Evolutionary conservation across 2,797 vertebrate genomes (phyloP), one percentile per base, ranked within the genome.

Genomic region (Eremophila alpestris): DNA sequence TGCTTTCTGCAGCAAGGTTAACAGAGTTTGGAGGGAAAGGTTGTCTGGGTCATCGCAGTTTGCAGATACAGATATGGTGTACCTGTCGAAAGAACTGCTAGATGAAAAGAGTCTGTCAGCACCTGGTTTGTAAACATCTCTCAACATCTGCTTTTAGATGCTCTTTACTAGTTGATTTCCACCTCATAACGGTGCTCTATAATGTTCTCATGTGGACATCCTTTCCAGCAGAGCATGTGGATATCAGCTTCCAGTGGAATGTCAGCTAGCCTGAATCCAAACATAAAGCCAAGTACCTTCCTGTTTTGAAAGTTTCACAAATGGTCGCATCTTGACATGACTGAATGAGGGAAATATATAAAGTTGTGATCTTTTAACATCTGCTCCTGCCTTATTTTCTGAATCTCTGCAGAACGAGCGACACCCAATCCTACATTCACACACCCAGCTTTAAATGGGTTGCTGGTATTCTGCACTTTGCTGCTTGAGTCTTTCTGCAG

Each of bases 371-470:
- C n/a, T 88, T 43, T 65, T 59, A 75, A 67, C 40, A 84, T 52
- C 63, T 93, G n/a, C 13, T 88, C 34, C 49, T 86, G 48, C 36
- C 49, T 71, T 76, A 21, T 85, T 94, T 89, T 81, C 65, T 73
- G 73, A 67, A 21, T 75, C 30, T 74, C 43, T 68, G 65, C 29
- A 73, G 58, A 89, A 88, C 0, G 0, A 62, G 43, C n/a, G 40
- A 65, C 30, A 46, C 26, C 9, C 41, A 88, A n/a, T 27, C 13
- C 65, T 70, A 22, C 76, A 60, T 79, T 46, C 59, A 27, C 51
- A 69, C 22, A 60, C 9, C 8, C 10, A 3, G 59, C 59, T 93
- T 93, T 94, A 89, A 94, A 73, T 46, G 45, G 77, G 63, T 82
- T 95, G 34, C 56, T 32, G 54, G 76, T 86, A 90, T 46, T 86